Evolutionary conservation across 2,888 invertebrate species (phyloP).

Genomic region (Pilophorus perplexus): DNA sequence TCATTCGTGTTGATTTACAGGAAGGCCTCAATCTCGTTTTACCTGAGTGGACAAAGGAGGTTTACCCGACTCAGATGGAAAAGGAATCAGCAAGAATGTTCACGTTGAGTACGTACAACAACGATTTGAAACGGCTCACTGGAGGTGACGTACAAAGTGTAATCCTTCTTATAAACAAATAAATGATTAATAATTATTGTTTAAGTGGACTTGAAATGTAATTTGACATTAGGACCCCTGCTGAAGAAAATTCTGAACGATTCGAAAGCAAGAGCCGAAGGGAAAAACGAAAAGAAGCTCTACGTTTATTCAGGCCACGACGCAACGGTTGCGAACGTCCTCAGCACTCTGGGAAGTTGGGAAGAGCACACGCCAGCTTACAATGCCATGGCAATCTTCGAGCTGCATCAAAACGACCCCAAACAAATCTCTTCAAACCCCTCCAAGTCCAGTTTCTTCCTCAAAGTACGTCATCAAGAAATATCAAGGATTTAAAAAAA

Average conservation of each 20-base stretch:
- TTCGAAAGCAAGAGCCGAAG: constrained; percentile 37
- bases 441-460: no score
- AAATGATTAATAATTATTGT: not conserved
- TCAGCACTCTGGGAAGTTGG: constrained; percentile 65
- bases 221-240: constrained; percentile 47
- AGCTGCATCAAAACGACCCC: no score
- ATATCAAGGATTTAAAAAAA: no score
- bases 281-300: constrained; percentile 57
- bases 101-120: constrained; percentile 52
- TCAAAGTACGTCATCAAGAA: no score
- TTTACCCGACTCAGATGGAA: constrained; percentile 66
- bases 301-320: constrained; percentile 71
- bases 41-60: constrained; percentile 66
- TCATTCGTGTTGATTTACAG: no score
- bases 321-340: constrained; percentile 65
- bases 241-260: constrained; percentile 48
- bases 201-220: not conserved
- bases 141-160: constrained; percentile 51
- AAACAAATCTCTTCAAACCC: no score
- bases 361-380: constrained; percentile 65
- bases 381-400: constrained; percentile 63
- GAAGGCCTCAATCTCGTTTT: constrained; percentile 53
- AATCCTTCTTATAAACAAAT: not conserved
- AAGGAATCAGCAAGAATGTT: constrained; percentile 63
- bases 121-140: constrained; percentile 54